Base-by-base conservation (phyloP, 2,888 invertebrate species). In the Dendrolimus pini region DNA sequence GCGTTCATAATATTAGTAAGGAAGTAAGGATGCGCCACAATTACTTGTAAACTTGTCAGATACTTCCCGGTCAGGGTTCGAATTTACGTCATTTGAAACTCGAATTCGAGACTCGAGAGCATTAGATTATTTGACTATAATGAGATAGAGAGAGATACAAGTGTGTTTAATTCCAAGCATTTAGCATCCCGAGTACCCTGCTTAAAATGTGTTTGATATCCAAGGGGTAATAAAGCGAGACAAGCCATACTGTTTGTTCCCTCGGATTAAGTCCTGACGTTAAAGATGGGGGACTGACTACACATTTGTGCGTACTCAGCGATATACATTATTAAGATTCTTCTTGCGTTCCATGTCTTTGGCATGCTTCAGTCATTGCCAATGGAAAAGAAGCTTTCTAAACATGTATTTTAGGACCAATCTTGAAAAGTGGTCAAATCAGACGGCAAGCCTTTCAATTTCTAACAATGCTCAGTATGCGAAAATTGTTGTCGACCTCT, bases 401-500 rank as follows among this genome's bases (percentile, higher is more conserved):
- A 0, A 47, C 47, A 47, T 2, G 0, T 6, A 52, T 14, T 13
- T 14, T 59, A 60, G 56, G 55, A 55, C 47, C 9, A 8, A 59
- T 59, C 53, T 55, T 57, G 47, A 14, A 10, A 9, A 54, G 52
- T 18, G 54, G 59, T 64, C 56, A 67, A 65, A 59, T 60, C 52
- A 58, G 68, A 72, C 71, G 75, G 73, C 67, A 74, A 77, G 80
- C 77, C 77, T 80, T 80, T 80, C 81, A 83, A 81, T 83, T 80
- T 78, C 74, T 74, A 75, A 77, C 82, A 80, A 81, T 80, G 82
- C 72, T 82, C 76, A 72, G 82, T 78, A 82, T 82, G 83, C 81
- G 80, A 82, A 82, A 81, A 82, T 80, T 80, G 82, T 81, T 80
- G 80, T 77, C 80, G 77, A 78, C 78, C 81, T 80, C 75, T 79